A percentile compares a stretch with the other conserved stretches of the same genome.
Conservation (phyloP, 2,888 invertebrate species). For the Quadroppia sp. region DNA sequence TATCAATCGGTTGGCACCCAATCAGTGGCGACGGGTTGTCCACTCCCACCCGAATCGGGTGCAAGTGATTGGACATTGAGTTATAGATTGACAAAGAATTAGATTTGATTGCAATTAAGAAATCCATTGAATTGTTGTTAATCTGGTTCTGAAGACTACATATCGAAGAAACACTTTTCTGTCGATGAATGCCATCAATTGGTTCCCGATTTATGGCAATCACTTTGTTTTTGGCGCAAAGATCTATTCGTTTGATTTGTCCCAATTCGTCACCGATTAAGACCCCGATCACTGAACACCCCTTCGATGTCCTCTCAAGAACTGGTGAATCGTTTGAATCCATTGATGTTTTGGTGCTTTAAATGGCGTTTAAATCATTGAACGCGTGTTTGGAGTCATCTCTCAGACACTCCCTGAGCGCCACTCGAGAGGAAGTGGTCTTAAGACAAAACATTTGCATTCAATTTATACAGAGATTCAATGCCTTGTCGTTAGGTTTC, state of each 20-base stretch:
- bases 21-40: conserved; percentile 30
- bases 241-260: conserved; percentile 42
- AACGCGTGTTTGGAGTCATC: too few relatives aligned
- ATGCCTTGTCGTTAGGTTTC: too few relatives aligned
- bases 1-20: conserved; percentile 37
- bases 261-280: conserved; percentile 45
- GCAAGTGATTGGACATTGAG: conserved; percentile 31
- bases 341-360: neutral
- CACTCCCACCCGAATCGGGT: conserved; percentile 18
- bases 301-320: neutral
- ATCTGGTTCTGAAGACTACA: conserved; percentile 17
- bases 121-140: conserved; percentile 16
- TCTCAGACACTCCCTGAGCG: too few relatives aligned
- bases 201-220: neutral
- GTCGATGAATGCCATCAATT: conserved; percentile 28
- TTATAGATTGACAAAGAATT: conserved; percentile 41
- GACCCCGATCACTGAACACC: conserved; percentile 27
- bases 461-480: too few relatives aligned
- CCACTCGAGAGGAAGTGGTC: too few relatives aligned
- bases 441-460: too few relatives aligned
- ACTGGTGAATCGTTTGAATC: neutral
- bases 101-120: conserved; percentile 42
- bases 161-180: conserved; percentile 40
- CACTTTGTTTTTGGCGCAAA: conserved; percentile 20
- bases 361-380: neutral